phyloP scores from a whole-genome alignment of 2,888 invertebrate genomes.

The Craniophora ligustri region DNA sequence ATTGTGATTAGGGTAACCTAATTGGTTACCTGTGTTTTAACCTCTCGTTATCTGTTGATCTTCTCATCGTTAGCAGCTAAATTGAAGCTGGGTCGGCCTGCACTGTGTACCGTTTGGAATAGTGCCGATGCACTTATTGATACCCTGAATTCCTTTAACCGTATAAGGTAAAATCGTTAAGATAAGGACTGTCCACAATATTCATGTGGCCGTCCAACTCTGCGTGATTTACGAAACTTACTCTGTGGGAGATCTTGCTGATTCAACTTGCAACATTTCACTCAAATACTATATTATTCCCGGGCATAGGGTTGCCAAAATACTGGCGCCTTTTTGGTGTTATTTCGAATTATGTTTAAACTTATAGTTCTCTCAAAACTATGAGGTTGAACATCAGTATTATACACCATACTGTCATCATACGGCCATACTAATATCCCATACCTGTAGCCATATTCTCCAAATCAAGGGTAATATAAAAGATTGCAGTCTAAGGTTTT shows the following conservation, averaged over 20 bases:
- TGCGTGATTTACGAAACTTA: slow-evolving; percentile 46
- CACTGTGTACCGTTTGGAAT: slow-evolving; percentile 18
- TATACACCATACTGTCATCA: too few relatives aligned
- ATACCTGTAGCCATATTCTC: too few relatives aligned
- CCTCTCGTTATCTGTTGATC: not conserved
- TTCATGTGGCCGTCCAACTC: slow-evolving; percentile 33
- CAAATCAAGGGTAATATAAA: too few relatives aligned
- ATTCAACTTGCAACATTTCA: slow-evolving; percentile 40
- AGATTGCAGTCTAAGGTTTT: too few relatives aligned
- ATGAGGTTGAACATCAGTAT: too few relatives aligned
- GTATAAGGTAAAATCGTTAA: slow-evolving; percentile 27
- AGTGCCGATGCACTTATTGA: slow-evolving; percentile 35
- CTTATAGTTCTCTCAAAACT: too few relatives aligned
- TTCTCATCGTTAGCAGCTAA: slow-evolving; percentile 9
- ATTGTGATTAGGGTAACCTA: not conserved
- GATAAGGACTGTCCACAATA: slow-evolving; percentile 40
- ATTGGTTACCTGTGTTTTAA: not conserved
- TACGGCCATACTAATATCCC: too few relatives aligned
- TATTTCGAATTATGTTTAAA: too few relatives aligned
- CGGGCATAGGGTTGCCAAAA: slow-evolving; percentile 22
- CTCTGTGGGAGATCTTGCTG: slow-evolving; percentile 32
- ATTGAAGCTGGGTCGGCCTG: not conserved
- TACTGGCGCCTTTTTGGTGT: too few relatives aligned
- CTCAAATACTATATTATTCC: slow-evolving; percentile 23
- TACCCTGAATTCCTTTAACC: slow-evolving; percentile 37